Conservation (phyloP, 2,797 vertebrate genomes). For the Knipowitschia caucasica region DNA sequence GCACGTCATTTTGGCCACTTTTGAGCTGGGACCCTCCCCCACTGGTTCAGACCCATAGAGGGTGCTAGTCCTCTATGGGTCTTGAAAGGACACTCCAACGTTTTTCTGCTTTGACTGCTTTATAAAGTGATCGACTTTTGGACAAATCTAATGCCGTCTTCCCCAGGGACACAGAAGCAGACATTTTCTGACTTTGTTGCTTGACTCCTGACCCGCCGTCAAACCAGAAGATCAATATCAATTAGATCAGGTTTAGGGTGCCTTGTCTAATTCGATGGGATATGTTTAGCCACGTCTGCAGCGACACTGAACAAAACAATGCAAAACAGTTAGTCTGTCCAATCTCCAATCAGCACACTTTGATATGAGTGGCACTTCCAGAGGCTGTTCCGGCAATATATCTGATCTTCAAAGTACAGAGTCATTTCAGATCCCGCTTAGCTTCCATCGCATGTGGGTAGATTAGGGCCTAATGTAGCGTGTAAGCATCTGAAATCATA, state of each 20-base stretch:
- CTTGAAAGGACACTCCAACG: not conserved
- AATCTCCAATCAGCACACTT: conserved; percentile 6
- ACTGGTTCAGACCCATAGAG: too few species aligned
- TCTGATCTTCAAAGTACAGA: conserved; percentile 30
- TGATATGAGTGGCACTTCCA: conserved; percentile 8
- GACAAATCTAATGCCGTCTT: conserved; percentile 5
- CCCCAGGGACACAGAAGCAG: not conserved
- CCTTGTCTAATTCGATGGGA: not conserved
- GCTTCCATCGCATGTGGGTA: conserved; percentile 19
- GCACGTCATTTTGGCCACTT: too few species aligned
- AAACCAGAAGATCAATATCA: conserved; percentile 22
- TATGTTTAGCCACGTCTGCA: not conserved
- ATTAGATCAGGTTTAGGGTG: conserved; percentile 2
- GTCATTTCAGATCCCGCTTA: conserved; percentile 27
- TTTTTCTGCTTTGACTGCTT: not conserved
- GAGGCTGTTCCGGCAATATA: conserved; percentile 15
- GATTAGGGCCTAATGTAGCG: conserved; percentile 25
- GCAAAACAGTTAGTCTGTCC: not conserved
- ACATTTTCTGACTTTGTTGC: conserved; percentile 4
- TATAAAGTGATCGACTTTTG: conserved; percentile 2
- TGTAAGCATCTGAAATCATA: conserved; percentile 25
- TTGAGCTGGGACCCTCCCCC: too few species aligned
- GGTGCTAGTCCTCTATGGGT: not conserved
- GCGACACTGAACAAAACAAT: not conserved
- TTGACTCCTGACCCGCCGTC: conserved; percentile 4